These are phyloP conservation scores for Ectemnius cavifrons DNA, from an alignment of 2,888 invertebrate species.

Conservation along the genomic window DNA sequence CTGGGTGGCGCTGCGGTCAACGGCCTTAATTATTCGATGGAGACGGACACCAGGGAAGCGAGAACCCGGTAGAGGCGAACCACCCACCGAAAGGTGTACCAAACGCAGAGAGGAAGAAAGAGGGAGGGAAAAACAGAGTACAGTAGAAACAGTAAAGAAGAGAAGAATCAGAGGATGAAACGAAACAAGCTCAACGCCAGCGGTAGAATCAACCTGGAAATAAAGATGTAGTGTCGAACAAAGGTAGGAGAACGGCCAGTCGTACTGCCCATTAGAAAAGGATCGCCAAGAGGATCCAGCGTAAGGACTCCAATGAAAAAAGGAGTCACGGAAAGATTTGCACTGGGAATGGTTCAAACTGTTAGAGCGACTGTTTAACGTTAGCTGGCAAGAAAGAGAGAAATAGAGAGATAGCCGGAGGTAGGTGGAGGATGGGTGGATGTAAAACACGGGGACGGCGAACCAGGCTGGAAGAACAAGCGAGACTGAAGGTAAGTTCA, in stretches of 20 bases:
- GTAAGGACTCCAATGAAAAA: no score
- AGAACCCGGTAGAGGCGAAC: not conserved
- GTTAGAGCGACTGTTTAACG: no score
- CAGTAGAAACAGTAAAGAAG: constrained; percentile 20
- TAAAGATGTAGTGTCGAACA: not conserved
- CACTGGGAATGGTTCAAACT: no score
- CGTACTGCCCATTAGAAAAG: no score
- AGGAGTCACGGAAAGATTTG: no score
- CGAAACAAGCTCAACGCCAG: not conserved
- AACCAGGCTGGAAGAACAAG: constrained; percentile 4
- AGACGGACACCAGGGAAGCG: constrained; percentile 13
- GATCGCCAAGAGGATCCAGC: not conserved
- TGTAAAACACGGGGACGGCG: not conserved
- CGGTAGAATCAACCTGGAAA: constrained; percentile 1
- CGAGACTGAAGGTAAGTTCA: not conserved
- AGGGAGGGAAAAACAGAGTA: constrained; percentile 23
- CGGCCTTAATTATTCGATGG: constrained; percentile 68
- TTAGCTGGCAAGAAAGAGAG: not conserved
- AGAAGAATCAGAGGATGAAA: constrained; percentile 1
- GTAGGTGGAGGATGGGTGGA: not conserved
- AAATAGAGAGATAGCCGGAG: not conserved
- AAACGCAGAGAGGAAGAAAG: no score
- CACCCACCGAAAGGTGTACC: no score
- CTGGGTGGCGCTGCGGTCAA: constrained; percentile 54
- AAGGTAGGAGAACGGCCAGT: not conserved